Percentiles rank a stretch among this genome's conserved stretches.
Conservation (phyloP, 2,113 vertebrate species). For the Bothrops jararaca region DNA sequence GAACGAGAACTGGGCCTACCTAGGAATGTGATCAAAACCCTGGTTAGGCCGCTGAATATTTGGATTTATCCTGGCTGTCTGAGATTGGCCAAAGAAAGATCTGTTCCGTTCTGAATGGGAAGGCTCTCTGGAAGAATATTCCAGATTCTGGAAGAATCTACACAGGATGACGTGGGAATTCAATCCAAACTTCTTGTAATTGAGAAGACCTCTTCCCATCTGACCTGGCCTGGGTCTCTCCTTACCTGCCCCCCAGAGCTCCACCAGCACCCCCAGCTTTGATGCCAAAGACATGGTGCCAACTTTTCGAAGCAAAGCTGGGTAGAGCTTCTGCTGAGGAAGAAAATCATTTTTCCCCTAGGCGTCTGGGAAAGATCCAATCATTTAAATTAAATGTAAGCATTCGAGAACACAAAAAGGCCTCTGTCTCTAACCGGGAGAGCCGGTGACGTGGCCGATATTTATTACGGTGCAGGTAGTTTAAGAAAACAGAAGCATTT, state of each 20-base stretch:
- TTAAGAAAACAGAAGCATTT: constrained; percentile 73
- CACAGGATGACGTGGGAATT: not conserved
- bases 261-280: constrained; percentile 22
- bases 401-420: constrained; percentile 62
- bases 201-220: not conserved
- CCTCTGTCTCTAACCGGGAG: constrained; percentile 51
- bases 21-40: not conserved
- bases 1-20: not conserved
- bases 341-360: constrained; percentile 42
- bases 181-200: not conserved
- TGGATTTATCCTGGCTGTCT: not conserved
- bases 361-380: constrained; percentile 65
- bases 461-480: constrained; percentile 72
- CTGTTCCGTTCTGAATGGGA: too few species aligned
- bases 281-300: constrained; percentile 11
- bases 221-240: not conserved
- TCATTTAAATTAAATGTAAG: constrained; percentile 71
- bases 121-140: not conserved
- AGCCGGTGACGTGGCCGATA: constrained; percentile 59
- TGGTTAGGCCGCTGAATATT: not conserved
- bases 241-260: constrained; percentile 41
- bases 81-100: too few species aligned
- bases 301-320: constrained; percentile 46
- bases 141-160: not conserved
- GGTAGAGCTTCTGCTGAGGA: constrained; percentile 45